A percentile compares a stretch with the other conserved stretches of the same genome.
Evolutionary conservation across 64 coral and sea anemone species (phyloP).

Genomic region (Montipora foliosa): DNA sequence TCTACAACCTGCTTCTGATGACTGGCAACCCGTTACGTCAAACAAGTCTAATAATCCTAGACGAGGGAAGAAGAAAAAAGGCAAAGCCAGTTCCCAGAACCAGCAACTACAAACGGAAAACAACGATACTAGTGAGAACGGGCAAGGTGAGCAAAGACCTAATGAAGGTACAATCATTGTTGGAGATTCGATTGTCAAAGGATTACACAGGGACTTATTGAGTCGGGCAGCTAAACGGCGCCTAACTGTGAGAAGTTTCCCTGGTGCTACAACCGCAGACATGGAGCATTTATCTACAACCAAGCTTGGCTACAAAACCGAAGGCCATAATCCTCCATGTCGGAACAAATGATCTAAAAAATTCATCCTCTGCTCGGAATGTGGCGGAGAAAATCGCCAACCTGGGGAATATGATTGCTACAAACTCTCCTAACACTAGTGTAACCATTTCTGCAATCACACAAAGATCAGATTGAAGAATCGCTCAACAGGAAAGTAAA

Average conservation of each 20-base stretch:
- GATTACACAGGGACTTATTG: conserved; percentile 6
- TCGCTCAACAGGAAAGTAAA: conserved; percentile 9
- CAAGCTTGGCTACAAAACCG: conserved; percentile 3
- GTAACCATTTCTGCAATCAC: conserved; percentile 25
- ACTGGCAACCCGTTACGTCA: conserved; percentile 15
- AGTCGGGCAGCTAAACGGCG: conserved; percentile 20
- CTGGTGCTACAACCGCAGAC: background rate
- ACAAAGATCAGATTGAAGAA: conserved; percentile 30
- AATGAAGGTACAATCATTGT: conserved; percentile 14
- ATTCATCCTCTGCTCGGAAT: background rate
- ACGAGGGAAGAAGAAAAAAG: conserved; percentile 6
- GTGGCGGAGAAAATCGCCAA: conserved; percentile 16
- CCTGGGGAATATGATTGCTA: conserved; percentile 14
- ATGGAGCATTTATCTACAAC: background rate
- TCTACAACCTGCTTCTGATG: conserved; percentile 23
- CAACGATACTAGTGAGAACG: background rate
- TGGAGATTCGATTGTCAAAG: conserved; percentile 9
- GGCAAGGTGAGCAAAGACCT: conserved; percentile 17
- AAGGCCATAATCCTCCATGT: conserved; percentile 27
- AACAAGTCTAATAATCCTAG: conserved; percentile 4
- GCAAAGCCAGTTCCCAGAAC: no score
- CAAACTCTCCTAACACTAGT: conserved; percentile 13
- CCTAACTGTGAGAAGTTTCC: background rate
- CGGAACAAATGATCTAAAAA: no score
- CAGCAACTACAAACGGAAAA: conserved; percentile 14